Evolutionary conservation across 2,113 vertebrate species (phyloP).

Genomic region (Sialia sialis): DNA sequence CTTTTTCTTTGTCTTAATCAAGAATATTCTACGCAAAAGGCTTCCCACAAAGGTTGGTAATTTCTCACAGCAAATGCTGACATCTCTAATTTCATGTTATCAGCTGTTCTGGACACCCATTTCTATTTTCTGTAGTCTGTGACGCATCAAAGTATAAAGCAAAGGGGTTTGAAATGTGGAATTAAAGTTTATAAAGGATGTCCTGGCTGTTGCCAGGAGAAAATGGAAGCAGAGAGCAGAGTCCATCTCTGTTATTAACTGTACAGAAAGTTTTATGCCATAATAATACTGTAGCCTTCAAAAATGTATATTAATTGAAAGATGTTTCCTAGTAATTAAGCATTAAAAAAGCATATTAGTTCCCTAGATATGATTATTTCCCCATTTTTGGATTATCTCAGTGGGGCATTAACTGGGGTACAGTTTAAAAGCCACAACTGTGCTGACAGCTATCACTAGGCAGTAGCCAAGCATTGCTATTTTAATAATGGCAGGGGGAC

Average conservation of each 20-base stretch:
- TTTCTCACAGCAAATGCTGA: conserved; percentile 41
- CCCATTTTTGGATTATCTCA: not conserved
- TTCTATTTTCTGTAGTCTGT: not conserved
- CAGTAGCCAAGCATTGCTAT: not conserved
- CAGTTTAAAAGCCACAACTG: not conserved
- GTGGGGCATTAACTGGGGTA: not conserved
- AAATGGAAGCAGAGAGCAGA: not conserved
- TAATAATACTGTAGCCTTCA: not conserved
- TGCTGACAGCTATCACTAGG: not conserved
- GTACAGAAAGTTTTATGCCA: not conserved
- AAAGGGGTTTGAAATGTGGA: not conserved
- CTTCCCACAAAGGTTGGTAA: conserved; percentile 15
- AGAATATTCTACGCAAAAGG: conserved; percentile 16
- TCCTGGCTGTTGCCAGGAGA: not conserved
- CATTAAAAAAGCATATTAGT: no score
- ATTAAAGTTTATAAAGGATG: not conserved
- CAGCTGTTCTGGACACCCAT: conserved; percentile 6
- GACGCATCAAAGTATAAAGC: not conserved
- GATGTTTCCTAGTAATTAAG: not conserved
- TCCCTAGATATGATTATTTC: not conserved
- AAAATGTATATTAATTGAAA: not conserved
- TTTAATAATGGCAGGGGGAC: conserved; percentile 3
- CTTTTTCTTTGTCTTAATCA: conserved; percentile 24
- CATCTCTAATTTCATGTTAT: conserved; percentile 14
- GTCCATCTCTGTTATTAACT: not conserved